Evolutionary conservation across 2,113 vertebrate genomes (phyloP).

Genomic region (Oreochromis niloticus): DNA sequence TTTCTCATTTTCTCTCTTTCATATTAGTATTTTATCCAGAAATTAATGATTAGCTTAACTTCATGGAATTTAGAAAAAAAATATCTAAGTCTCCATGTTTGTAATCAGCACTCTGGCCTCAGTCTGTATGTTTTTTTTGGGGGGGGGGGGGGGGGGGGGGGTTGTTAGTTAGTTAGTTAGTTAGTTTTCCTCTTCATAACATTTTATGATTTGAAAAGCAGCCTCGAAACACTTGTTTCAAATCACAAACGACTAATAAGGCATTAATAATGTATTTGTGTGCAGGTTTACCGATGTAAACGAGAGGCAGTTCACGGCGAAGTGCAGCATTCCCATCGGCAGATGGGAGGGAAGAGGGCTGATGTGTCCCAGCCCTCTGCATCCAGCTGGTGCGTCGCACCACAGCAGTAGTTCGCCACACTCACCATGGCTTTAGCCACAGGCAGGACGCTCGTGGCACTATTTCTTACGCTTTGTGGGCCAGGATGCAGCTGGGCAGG

Average conservation of each 20-base stretch:
- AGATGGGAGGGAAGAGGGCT: background rate
- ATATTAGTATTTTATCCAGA: background rate
- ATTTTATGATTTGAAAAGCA: background rate
- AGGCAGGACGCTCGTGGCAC: conserved; percentile 70
- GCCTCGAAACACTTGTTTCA: background rate
- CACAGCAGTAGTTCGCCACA: conserved; percentile 50
- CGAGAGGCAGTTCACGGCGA: background rate
- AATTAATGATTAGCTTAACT: background rate
- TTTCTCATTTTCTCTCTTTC: background rate
- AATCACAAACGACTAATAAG: background rate
- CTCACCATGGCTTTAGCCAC: conserved; percentile 69
- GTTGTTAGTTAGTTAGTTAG: background rate
- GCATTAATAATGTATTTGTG: background rate
- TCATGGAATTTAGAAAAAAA: background rate
- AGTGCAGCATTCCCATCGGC: background rate
- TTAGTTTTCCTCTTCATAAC: background rate
- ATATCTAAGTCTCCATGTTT: background rate
- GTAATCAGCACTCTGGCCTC: background rate
- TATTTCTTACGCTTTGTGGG: conserved; percentile 68
- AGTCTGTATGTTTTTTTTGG: fast-evolving
- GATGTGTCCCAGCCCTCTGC: conserved; percentile 41
- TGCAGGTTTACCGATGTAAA: background rate
- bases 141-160: too few species aligned
- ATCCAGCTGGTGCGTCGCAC: conserved; percentile 55
- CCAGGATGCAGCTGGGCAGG: conserved; percentile 63